These are phyloP conservation scores for Mirounga angustirostris DNA, from an alignment of 2,113 vertebrate species.

Conservation along the genomic window DNA sequence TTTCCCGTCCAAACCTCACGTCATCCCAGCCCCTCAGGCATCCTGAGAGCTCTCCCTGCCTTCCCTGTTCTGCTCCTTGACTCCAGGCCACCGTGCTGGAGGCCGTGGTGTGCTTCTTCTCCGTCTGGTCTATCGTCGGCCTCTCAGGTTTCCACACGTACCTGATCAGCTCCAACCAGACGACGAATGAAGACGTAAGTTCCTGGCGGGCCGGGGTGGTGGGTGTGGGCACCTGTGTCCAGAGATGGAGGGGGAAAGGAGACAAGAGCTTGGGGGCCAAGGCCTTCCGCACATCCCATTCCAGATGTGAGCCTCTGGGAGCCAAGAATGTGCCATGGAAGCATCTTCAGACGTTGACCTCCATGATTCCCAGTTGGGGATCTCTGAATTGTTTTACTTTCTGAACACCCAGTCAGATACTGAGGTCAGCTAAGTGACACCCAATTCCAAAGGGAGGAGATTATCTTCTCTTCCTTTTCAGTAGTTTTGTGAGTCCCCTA, in stretches of 20 bases:
- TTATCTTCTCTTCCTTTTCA: background rate
- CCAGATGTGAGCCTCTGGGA: background rate
- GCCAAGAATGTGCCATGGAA: rapidly evolving
- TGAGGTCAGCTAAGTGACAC: background rate
- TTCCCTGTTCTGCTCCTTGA: conserved; percentile 89
- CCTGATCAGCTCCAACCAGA: conserved; percentile 99
- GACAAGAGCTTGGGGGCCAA: background rate
- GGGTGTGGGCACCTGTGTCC: background rate
- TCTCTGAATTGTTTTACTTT: background rate
- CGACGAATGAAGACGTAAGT: conserved; percentile 99
- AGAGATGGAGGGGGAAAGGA: background rate
- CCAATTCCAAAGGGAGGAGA: background rate
- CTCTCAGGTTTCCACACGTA: conserved; percentile 99
- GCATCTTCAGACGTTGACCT: rapidly evolving
- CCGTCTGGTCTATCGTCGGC: conserved; percentile 98
- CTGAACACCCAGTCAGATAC: rapidly evolving
- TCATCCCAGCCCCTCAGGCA: rapidly evolving
- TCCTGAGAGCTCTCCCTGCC: rapidly evolving
- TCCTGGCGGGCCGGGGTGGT: rapidly evolving
- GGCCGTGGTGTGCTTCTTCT: conserved; percentile 99
- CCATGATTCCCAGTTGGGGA: rapidly evolving
- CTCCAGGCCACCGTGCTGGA: conserved; percentile 94
- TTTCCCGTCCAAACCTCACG: background rate
- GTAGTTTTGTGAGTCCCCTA: background rate
- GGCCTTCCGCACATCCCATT: rapidly evolving